Conservation (phyloP, 2,797 vertebrate species). For the Microhierax caerulescens region DNA sequence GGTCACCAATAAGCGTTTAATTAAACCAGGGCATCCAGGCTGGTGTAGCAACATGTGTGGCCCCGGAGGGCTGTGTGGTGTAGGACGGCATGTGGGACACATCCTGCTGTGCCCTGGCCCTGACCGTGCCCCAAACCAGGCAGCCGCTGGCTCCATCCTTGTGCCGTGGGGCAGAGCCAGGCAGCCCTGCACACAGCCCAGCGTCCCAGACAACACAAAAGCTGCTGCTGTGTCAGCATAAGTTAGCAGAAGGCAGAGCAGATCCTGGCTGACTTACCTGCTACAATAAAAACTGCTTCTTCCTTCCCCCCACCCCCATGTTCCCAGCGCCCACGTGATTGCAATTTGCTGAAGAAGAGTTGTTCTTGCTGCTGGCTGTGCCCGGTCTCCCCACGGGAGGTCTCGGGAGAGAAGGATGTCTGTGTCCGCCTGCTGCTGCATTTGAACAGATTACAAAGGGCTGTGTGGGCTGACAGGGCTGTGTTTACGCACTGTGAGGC, state of each 20-base stretch:
- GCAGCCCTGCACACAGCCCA: not conserved
- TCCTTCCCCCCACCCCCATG: rapidly evolving
- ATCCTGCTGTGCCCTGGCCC: rapidly evolving
- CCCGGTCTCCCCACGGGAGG: not conserved
- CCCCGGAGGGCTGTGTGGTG: not conserved
- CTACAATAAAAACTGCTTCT: not conserved
- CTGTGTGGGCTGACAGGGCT: not conserved
- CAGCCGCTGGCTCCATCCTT: not conserved
- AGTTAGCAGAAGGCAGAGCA: not conserved
- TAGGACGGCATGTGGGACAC: not conserved
- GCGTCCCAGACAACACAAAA: not conserved
- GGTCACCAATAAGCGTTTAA: not conserved
- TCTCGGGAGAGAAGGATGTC: not conserved
- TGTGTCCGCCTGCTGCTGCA: not conserved
- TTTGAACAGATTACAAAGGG: conserved; percentile 37
- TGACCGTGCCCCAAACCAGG: not conserved
- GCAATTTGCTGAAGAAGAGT: not conserved
- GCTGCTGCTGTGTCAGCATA: not conserved
- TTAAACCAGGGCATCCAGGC: not conserved
- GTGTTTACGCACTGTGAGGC: rapidly evolving
- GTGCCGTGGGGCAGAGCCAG: rapidly evolving
- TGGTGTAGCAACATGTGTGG: rapidly evolving
- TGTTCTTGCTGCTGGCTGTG: not conserved
- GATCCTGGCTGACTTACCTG: not conserved
- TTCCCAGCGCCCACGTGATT: not conserved